phyloP scores from a whole-genome alignment of 2,113 vertebrate species.

The Numenius arquata region DNA sequence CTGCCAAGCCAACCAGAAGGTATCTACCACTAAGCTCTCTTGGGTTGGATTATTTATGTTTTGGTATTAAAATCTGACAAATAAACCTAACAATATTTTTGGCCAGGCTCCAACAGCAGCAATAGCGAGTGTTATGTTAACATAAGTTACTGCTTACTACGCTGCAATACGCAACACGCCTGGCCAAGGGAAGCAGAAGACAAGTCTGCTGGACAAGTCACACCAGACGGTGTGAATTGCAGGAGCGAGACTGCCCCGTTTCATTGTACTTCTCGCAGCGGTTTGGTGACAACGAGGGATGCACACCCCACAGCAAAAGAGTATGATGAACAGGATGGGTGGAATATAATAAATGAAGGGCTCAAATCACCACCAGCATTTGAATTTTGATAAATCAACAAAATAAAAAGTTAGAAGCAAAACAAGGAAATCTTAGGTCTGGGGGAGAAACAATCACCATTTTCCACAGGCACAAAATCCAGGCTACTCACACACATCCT shows the following conservation, averaged over 20 bases:
- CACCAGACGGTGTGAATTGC: not conserved
- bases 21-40: not conserved
- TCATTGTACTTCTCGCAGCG: not conserved
- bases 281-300: not conserved
- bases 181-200: not conserved
- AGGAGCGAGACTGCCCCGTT: not conserved
- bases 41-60: not conserved
- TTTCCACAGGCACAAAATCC: not conserved
- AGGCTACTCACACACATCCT: not conserved
- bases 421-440: not conserved
- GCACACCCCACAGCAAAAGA: not conserved
- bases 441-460: not conserved
- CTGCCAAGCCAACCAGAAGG: slow-evolving; percentile 2
- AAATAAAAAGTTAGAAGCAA: not conserved
- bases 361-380: not conserved
- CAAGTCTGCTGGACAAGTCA: not conserved
- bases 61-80: slow-evolving; percentile 17
- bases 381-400: not conserved
- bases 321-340: not conserved
- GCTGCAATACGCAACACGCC: fast-evolving
- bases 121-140: not conserved
- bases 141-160: not conserved
- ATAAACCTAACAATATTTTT: slow-evolving; percentile 8
- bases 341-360: not conserved
- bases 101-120: not conserved